A percentile compares a stretch with the other conserved stretches of the same genome.
phyloP scores from a whole-genome alignment of 2,113 vertebrate species.

The Oryzias melastigma region DNA sequence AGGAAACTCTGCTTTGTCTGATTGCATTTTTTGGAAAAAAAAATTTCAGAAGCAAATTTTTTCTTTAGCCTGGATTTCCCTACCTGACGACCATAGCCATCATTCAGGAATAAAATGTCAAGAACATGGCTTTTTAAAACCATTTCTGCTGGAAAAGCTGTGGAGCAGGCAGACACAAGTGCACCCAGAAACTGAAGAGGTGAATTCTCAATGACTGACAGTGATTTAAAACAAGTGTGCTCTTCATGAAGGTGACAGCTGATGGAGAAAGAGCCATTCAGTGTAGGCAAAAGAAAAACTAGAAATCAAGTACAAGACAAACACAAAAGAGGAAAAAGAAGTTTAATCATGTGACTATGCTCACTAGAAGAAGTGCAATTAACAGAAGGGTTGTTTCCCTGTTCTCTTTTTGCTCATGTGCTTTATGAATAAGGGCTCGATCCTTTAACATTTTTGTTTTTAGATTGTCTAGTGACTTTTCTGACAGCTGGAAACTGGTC shows the following conservation, averaged over 20 bases:
- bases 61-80: too few species aligned
- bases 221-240: neutral
- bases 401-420: constrained; percentile 11
- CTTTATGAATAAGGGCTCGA: constrained; percentile 5
- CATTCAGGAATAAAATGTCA: too few species aligned
- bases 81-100: too few species aligned
- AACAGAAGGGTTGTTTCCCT: constrained; percentile 21
- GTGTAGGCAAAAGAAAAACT: constrained; percentile 19
- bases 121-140: constrained; percentile 24
- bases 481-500: constrained; percentile 36
- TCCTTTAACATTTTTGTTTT: constrained; percentile 21
- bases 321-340: constrained; percentile 63
- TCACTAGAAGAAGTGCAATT: constrained; percentile 77
- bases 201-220: constrained; percentile 3
- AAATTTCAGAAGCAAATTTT: too few species aligned
- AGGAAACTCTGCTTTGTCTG: too few species aligned
- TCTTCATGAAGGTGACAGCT: neutral
- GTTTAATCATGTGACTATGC: constrained; percentile 86
- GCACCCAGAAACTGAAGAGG: neutral
- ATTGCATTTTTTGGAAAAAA: too few species aligned
- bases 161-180: constrained; percentile 6
- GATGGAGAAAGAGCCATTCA: constrained; percentile 7
- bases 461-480: constrained; percentile 13
- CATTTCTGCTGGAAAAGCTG: neutral
- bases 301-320: constrained; percentile 48